Evolutionary conservation across 2,797 vertebrate genomes (phyloP), one percentile per base, ranked within the genome.

Genomic region (Tauraco hartlaubi): DNA sequence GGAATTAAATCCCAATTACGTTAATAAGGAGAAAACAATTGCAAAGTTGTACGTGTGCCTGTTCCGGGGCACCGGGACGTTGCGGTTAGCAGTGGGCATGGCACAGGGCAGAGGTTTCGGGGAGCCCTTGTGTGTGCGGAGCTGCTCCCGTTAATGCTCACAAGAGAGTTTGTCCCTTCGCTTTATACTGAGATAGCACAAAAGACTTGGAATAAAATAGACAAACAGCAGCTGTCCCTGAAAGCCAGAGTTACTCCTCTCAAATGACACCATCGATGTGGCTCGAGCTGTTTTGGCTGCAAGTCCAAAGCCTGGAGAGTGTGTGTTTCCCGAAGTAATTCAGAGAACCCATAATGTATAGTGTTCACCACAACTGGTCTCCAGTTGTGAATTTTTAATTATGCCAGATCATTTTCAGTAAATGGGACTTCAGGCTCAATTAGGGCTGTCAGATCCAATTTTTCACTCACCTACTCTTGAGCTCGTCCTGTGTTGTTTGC

Each of bases 311-410:
- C 92, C 97, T 91, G 77, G 73, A 80, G 93, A 95, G 91, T 81
- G 61, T 91, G 73, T 69, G 83, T 96, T 97, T 96, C 94, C 90
- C 20, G 37, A 80, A 94, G 89, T 97, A 81, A 91, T 96, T 95
- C 95, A 88, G 95, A 93, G 94, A 98, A 88, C 89, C 92, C 94
- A 80, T 97, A 96, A 96, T 92, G 92, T 94, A 92, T 94, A 95
- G 80, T 89, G 67, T 96, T 98, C 95, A 92, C 92, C 95, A 90
- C 96, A 97, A 93, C 92, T 94, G 97, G 97, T 95, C 96, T 97
- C 94, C 94, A 94, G 94, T 98, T 98, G 97, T 98, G 97, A 97
- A 97, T 98, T 98, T 98, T 98, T 98, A 98, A 98, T 98, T 98
- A 96, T 58, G 85, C 94, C 95, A 95, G 97, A 97, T 97, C 96